A percentile compares a stretch with the other conserved stretches of the same genome.
Conservation (phyloP, 2,113 vertebrate genomes). For the Corydoras maculifer region DNA sequence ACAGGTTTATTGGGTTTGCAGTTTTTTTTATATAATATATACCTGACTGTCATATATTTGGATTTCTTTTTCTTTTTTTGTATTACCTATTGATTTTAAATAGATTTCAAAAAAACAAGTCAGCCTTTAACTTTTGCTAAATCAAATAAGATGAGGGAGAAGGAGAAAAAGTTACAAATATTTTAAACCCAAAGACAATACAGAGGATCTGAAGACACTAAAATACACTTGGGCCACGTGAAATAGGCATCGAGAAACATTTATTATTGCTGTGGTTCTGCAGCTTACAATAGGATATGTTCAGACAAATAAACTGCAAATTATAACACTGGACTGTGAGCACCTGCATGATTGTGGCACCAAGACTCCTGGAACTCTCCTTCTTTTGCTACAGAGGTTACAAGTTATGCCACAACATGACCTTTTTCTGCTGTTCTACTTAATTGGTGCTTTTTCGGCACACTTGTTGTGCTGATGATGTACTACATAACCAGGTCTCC, state of each 20-base stretch:
- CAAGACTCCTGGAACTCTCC: constrained; percentile 3
- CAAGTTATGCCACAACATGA: not conserved
- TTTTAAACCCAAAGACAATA: not conserved
- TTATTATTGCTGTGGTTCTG: not conserved
- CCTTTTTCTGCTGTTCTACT: not conserved
- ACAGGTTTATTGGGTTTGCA: constrained; percentile 39
- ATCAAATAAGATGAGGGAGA: constrained; percentile 15
- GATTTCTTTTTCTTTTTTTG: constrained; percentile 47
- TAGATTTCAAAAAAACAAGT: constrained; percentile 12
- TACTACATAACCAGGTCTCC: constrained; percentile 5
- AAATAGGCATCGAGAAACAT: not conserved
- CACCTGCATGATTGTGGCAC: constrained; percentile 4
- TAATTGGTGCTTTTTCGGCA: constrained; percentile 21
- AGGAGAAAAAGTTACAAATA: not conserved
- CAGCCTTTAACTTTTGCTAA: not conserved
- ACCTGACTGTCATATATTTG: constrained; percentile 55
- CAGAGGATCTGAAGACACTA: not conserved
- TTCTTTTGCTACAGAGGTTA: constrained; percentile 1
- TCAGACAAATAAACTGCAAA: constrained; percentile 11
- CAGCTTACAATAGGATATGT: constrained; percentile 7
- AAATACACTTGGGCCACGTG: not conserved
- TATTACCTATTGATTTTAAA: constrained; percentile 15
- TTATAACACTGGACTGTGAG: constrained; percentile 2
- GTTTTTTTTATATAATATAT: constrained; percentile 48
- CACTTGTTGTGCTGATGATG: constrained; percentile 1